Base-by-base conservation (phyloP, 2,113 vertebrate genomes). In the Dipodomys ordii region DNA sequence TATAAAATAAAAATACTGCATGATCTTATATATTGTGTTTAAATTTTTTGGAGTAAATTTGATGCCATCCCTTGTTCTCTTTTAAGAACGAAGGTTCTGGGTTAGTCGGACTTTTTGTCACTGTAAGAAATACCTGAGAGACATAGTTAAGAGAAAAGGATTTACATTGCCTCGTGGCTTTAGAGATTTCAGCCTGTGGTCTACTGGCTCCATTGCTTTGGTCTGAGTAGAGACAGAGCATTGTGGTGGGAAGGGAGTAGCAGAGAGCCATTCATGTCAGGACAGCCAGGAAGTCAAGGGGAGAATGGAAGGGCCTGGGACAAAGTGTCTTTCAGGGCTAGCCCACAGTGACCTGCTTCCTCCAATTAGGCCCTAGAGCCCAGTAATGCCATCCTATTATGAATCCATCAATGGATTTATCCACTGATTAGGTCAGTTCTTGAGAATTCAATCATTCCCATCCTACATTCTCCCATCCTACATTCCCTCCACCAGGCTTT, bases 61-160 rank as follows among this genome's bases (percentile, higher is more conserved):
- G 25, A 2, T 73, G 80, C 19, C 71, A 92, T 32, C 39, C 39
- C 28, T 88, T 83, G 81, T 76, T 32, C 12, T 30, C 22, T 84
- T 92, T 81, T 89, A 89, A 96, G 60, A 86, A 19, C 69, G 71
- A 94, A 94, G 25, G n/a, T 27, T n/a, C n/a, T 67, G 1, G 25
- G 15, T 49, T 19, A 19, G 12, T 65, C 72, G 44, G 53, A 74
- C 10, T 44, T 65, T 30, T 46, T n/a, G 57, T 1, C 28, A 35
- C 60, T 46, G 3, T 65, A 27, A 62, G 23, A 86, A 28, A 60
- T 28, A 7, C 72, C 64, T 18, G 3, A 49, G 81, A 46, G 64
- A 19, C 11, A 28, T 23, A 62, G 35, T 44, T 64, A 19, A 23
- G 30, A 44, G 53, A 9, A 32, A 28, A 39, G 4, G 18, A 13